Base-by-base conservation (phyloP, 1,140 invertebrate species). In the Cotesia vestalis region DNA sequence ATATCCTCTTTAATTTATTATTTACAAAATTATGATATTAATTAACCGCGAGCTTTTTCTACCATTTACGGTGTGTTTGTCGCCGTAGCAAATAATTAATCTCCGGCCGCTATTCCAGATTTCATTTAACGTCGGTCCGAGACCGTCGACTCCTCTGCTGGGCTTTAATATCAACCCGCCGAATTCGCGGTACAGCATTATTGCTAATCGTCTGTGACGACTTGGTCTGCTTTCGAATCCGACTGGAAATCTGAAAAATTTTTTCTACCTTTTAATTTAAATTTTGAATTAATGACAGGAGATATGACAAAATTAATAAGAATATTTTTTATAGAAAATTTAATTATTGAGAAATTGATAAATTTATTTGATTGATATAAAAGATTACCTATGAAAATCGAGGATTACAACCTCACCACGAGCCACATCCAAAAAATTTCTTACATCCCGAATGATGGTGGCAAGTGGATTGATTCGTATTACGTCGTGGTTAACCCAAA, bases 401-500 rank as follows among this genome's bases (percentile, higher is more conserved):
- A 94, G 80, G 72, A 94, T 89, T 0, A 93, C 87, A 6, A 94
- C 86, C 87, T 93, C 91, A 76, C 89, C 86, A 63, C 84, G 89
- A 1, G 91, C 89, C 27, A 82, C 82, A 73, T 90, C 86, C 62
- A 92, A 75, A 79, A 93, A 94, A 36, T 86, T 84, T 80, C 87
- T 88, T 4, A 94, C 89, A 77, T 92, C 88, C 66, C 84, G 85
- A 8, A 94, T 82, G 2, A 93, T 79, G 2, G 89, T 88, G 6
- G 88, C 80, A n/a, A 94, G 81, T 53, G 91, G 91, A 63, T 88
- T 88, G 62, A 93, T 88, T 76, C 89, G 86, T 40, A 92, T 88
- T 73, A 92, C 80, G 75, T 92, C 92, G 77, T 94, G 92, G 81
- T 93, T 93, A 27, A 94, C 83, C 89, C 89, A 93, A 78, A 92